A percentile compares a stretch with the other conserved stretches of the same genome.
phyloP scores from a whole-genome alignment of 2,797 vertebrate genomes.

The Bryconaethiops microstoma region DNA sequence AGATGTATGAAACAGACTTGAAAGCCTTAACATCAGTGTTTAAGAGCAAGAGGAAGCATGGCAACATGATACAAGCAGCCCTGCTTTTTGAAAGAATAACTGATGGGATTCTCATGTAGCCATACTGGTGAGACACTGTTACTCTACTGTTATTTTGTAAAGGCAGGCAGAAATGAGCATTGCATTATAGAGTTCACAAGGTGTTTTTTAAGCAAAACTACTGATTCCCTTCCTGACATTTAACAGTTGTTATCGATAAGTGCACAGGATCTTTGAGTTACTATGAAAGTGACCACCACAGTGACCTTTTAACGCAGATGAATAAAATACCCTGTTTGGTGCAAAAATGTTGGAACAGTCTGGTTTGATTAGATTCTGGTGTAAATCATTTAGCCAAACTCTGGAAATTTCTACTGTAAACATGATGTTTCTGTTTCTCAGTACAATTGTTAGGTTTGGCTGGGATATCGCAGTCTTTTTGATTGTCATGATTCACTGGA shows the following conservation, averaged over 20 bases:
- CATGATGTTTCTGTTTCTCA: neutral
- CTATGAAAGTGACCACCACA: neutral
- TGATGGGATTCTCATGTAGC: neutral
- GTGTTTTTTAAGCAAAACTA: neutral
- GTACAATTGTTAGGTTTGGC: too few species aligned
- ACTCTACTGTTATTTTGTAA: neutral
- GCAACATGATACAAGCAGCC: conserved; percentile 12
- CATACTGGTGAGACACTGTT: neutral
- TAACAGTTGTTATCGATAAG: neutral
- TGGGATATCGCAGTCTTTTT: neutral
- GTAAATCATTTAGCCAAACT: neutral
- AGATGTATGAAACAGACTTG: neutral
- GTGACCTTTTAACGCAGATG: neutral
- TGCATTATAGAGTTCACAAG: neutral
- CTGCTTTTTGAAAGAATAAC: neutral
- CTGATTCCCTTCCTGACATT: neutral
- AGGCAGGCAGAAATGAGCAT: neutral
- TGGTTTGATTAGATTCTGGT: neutral
- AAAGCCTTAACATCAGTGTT: neutral
- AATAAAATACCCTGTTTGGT: conserved; percentile 10
- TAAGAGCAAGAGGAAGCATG: neutral
- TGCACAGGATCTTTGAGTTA: neutral
- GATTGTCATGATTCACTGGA: neutral
- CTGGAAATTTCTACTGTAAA: neutral
- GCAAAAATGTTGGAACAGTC: neutral